phyloP scores from a whole-genome alignment of 2,113 vertebrate species.

The Butorides virescens region DNA sequence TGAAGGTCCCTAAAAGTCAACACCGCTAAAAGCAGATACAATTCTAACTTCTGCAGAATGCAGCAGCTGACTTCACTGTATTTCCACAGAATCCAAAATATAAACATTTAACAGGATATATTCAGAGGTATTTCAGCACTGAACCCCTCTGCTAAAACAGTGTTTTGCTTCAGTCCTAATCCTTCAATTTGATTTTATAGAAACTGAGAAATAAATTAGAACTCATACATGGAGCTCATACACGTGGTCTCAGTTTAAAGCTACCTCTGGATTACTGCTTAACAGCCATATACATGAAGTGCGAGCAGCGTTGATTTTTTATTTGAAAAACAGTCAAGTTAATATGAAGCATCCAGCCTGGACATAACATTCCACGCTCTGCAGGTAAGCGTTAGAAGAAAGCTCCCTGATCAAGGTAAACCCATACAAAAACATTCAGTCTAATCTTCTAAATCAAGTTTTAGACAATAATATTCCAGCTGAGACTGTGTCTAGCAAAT shows the following conservation, averaged over 20 bases:
- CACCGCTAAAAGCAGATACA: neutral
- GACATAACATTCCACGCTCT: neutral
- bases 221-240: neutral
- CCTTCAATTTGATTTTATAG: conserved; percentile 12
- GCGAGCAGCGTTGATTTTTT: neutral
- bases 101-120: neutral
- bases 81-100: neutral
- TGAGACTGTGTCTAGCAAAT: conserved; percentile 26
- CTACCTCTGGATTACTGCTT: neutral
- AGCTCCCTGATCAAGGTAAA: conserved; percentile 4
- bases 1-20: neutral
- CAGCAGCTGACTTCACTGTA: neutral
- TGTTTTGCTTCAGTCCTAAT: conserved; percentile 5
- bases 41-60: neutral
- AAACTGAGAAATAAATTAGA: neutral
- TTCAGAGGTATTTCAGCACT: neutral
- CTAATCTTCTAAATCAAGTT: conserved; percentile 18
- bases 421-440: neutral
- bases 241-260: neutral
- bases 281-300: neutral
- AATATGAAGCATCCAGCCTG: neutral
- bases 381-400: conserved; percentile 5
- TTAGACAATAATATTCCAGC: conserved; percentile 33
- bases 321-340: neutral
- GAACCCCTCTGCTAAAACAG: neutral